A percentile compares a stretch with the other conserved stretches of the same genome.
phyloP scores from a whole-genome alignment of 2,113 vertebrate species.

The Tachysurus vachellii region DNA sequence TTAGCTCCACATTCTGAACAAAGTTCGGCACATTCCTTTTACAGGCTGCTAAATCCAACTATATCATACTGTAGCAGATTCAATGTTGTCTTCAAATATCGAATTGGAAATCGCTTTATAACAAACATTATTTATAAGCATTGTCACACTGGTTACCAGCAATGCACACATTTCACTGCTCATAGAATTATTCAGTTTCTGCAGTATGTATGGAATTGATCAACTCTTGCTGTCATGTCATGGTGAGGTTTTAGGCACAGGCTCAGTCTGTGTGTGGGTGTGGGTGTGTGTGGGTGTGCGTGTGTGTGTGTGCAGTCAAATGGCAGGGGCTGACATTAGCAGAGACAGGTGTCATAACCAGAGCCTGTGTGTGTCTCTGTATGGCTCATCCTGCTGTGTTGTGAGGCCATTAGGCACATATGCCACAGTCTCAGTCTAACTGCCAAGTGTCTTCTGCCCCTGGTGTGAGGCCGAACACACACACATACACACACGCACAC shows the following conservation, averaged over 20 bases:
- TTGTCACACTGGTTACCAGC: slow-evolving; percentile 18
- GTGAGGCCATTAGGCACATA: slow-evolving; percentile 50
- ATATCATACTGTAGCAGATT: background rate
- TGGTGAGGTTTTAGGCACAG: slow-evolving; percentile 14
- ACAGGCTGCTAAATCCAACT: background rate
- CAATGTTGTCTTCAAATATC: background rate
- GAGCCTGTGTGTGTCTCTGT: slow-evolving; percentile 28
- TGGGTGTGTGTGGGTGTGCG: slow-evolving; percentile 21
- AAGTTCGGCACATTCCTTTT: background rate
- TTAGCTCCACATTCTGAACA: background rate
- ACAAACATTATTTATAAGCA: background rate
- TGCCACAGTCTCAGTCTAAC: slow-evolving; percentile 44
- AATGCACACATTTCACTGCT: slow-evolving; percentile 15
- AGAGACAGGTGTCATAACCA: slow-evolving; percentile 44
- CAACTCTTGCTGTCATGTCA: slow-evolving; percentile 30
- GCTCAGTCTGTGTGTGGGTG: slow-evolving; percentile 32
- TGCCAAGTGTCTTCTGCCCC: slow-evolving; percentile 50
- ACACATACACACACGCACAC: slow-evolving; percentile 8
- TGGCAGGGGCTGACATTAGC: slow-evolving; percentile 38
- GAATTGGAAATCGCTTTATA: background rate
- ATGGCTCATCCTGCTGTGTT: slow-evolving; percentile 32
- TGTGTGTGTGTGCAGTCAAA: slow-evolving; percentile 26
- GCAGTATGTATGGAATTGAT: background rate
- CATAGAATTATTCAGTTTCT: background rate
- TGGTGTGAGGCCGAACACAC: slow-evolving; percentile 25